A percentile compares a stretch with the other conserved stretches of the same genome.
phyloP scores from a whole-genome alignment of 2,888 invertebrate species.

The Calliphora vomitoria region DNA sequence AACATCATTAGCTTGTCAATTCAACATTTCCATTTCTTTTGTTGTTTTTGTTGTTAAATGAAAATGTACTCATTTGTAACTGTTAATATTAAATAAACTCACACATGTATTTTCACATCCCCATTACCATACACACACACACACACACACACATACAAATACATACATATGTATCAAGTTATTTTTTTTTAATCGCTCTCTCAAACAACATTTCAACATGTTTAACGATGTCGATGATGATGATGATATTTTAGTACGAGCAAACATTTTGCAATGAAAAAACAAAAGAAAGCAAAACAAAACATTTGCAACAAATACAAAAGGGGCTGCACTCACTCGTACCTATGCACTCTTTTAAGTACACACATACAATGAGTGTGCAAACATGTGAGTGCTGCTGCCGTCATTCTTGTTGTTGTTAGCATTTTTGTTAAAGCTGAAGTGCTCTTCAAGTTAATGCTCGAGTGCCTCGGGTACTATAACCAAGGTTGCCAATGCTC shows the following conservation, averaged over 20 bases:
- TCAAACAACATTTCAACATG: slow-evolving; percentile 55
- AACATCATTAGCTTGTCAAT: slow-evolving; percentile 68
- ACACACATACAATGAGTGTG: slow-evolving; percentile 27
- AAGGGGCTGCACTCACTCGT: slow-evolving; percentile 25
- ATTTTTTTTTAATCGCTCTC: slow-evolving; percentile 21
- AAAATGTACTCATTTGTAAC: slow-evolving; percentile 66
- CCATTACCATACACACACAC: not conserved
- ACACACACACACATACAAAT: not conserved
- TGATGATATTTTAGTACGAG: slow-evolving; percentile 64
- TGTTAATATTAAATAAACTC: slow-evolving; percentile 72
- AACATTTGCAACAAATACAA: slow-evolving; percentile 17
- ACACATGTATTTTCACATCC: slow-evolving; percentile 17
- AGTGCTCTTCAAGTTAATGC: slow-evolving; percentile 73
- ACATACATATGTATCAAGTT: not conserved
- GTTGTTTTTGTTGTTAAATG: slow-evolving; percentile 47
- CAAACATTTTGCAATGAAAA: slow-evolving; percentile 57
- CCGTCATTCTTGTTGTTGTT: slow-evolving; percentile 57
- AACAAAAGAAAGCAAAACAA: slow-evolving; percentile 11
- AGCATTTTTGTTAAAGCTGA: slow-evolving; percentile 66
- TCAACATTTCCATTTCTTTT: slow-evolving; percentile 53
- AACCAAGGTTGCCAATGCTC: no score
- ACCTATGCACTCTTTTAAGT: not conserved
- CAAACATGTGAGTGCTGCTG: slow-evolving; percentile 42
- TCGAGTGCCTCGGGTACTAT: slow-evolving; percentile 65
- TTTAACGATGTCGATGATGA: slow-evolving; percentile 57